Percentiles rank a stretch among this genome's conserved stretches.
Conservation (phyloP, 2,888 invertebrate species). For the Chymomyza amoena region DNA sequence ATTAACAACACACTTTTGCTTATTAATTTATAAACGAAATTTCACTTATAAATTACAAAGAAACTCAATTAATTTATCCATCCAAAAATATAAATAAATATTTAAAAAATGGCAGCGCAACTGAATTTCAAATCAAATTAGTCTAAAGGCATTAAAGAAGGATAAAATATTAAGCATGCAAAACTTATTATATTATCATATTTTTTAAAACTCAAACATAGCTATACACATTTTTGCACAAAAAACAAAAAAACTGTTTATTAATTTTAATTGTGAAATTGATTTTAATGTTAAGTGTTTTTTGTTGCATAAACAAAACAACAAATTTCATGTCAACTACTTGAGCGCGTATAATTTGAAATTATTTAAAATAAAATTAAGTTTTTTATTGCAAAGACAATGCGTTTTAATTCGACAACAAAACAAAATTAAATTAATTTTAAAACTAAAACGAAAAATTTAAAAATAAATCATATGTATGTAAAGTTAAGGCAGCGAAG, state of each 20-base stretch:
- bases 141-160: conserved; percentile 3
- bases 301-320: background rate
- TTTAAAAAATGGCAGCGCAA: conserved; percentile 59
- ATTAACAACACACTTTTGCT: conserved; percentile 47
- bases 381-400: background rate
- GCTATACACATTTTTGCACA: background rate
- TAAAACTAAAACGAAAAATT: background rate
- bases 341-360: conserved; percentile 8
- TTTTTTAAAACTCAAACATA: background rate
- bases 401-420: background rate
- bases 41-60: conserved; percentile 32
- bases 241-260: background rate
- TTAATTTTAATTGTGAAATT: conserved; percentile 1
- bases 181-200: background rate
- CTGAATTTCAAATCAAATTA: conserved; percentile 21
- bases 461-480: conserved; percentile 1
- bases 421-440: background rate
- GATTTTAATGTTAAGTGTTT: conserved; percentile 1
- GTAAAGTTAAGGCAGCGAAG: conserved; percentile 66
- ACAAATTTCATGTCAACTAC: background rate
- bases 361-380: conserved; percentile 1
- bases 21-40: conserved; percentile 40
- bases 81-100: conserved; percentile 49
- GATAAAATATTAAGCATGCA: background rate
- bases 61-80: conserved; percentile 62